These are phyloP conservation scores for Tamias sibiricus DNA, from an alignment of 2,113 vertebrate genomes.

Conservation along the genomic window DNA sequence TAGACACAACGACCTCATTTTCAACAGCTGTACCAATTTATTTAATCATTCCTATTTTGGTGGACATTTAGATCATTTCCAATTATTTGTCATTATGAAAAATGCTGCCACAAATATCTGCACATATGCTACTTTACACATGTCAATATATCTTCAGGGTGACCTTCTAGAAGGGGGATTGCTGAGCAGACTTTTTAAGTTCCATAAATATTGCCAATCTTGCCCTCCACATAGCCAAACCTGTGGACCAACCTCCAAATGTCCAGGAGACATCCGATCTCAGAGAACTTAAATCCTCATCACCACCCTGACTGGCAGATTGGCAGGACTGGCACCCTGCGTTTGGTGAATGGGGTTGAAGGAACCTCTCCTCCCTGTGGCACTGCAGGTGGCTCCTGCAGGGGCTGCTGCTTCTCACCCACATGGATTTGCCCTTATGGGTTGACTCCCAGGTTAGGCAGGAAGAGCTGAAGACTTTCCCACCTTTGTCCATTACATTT, in stretches of 20 bases:
- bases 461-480: neutral
- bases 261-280: neutral
- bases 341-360: neutral
- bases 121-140: neutral
- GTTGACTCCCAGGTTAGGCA: neutral
- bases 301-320: too few relatives aligned
- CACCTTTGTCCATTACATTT: neutral
- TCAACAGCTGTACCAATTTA: neutral
- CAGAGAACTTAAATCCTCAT: neutral
- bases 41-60: neutral
- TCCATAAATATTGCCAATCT: neutral
- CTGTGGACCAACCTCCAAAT: neutral
- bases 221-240: neutral
- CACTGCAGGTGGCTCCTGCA: accelerated
- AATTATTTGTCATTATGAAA: neutral
- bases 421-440: neutral
- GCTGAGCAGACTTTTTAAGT: neutral
- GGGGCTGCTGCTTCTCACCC: neutral
- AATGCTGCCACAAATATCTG: neutral
- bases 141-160: neutral
- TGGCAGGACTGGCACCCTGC: neutral
- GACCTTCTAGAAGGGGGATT: neutral
- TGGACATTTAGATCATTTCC: neutral
- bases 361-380: neutral
- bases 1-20: neutral